These are phyloP conservation scores for Scalopus aquaticus DNA, from an alignment of 2,113 vertebrate species.

Conservation along the genomic window DNA sequence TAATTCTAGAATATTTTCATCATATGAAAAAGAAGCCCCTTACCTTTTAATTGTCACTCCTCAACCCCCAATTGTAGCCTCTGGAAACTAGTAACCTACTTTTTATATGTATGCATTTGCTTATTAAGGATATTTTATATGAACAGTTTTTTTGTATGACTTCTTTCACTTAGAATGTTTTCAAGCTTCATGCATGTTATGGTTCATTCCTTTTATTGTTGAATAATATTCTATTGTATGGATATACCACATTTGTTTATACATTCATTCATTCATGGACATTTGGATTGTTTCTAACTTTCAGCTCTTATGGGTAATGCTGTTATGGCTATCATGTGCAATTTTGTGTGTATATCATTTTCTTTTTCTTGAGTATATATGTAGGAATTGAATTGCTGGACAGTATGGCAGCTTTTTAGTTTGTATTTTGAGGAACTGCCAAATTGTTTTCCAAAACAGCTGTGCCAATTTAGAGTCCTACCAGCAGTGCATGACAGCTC, in stretches of 20 bases:
- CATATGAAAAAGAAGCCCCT: background rate
- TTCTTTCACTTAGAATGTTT: background rate
- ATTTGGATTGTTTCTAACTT: too few relatives aligned
- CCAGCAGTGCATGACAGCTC: background rate
- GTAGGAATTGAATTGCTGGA: too few relatives aligned
- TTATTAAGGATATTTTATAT: background rate
- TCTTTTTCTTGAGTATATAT: too few relatives aligned
- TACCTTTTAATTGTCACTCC: background rate
- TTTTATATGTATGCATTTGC: background rate
- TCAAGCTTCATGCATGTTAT: background rate
- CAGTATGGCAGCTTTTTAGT: too few relatives aligned
- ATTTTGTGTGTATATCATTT: too few relatives aligned
- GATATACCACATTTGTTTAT: too few relatives aligned
- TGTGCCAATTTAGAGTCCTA: too few relatives aligned
- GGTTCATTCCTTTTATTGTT: background rate
- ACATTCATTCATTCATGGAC: too few relatives aligned
- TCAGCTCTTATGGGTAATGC: too few relatives aligned
- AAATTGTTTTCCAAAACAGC: too few relatives aligned
- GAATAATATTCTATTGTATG: background rate
- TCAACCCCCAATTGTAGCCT: background rate
- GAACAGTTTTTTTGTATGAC: background rate
- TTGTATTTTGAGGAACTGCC: too few relatives aligned
- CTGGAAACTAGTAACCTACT: background rate
- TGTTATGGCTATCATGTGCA: too few relatives aligned
- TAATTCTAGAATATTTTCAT: conserved; percentile 9